phyloP scores from a whole-genome alignment of 2,797 vertebrate species.

The Pipistrellus nathusii region DNA sequence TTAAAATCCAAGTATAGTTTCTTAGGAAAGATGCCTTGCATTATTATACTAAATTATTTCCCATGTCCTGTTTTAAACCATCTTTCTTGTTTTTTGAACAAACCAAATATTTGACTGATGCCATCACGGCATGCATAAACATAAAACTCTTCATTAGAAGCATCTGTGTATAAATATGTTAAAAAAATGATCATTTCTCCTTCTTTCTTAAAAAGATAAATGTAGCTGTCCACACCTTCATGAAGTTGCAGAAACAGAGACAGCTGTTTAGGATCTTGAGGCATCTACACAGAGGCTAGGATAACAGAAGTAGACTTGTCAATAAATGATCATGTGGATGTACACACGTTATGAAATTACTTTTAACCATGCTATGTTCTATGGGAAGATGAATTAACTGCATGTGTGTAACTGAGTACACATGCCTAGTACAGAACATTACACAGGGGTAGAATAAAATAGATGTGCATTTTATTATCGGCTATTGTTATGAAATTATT shows the following conservation, averaged over 20 bases:
- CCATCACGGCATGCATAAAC: conserved; percentile 29
- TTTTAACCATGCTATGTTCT: neutral
- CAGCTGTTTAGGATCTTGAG: neutral
- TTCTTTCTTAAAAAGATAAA: conserved; percentile 50
- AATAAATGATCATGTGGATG: neutral
- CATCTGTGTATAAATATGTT: conserved; percentile 53
- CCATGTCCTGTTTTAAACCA: neutral
- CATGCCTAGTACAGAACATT: neutral
- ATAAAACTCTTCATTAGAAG: conserved; percentile 56
- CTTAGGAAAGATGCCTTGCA: neutral
- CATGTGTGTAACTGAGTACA: neutral
- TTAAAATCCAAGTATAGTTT: neutral
- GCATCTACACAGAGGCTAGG: neutral
- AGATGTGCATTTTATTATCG: neutral
- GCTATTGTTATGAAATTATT: neutral
- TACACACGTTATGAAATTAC: neutral
- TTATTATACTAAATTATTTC: neutral
- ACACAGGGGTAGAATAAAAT: neutral
- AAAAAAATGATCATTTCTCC: conserved; percentile 4
- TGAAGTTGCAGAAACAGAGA: neutral
- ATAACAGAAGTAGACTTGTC: conserved; percentile 30
- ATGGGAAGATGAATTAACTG: neutral
- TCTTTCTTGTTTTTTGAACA: conserved; percentile 38
- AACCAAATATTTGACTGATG: conserved; percentile 52
- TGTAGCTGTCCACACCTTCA: conserved; percentile 26